Percentiles rank a stretch among this genome's conserved stretches.
phyloP scores from a whole-genome alignment of 2,113 vertebrate species.

The Xiphias gladius region DNA sequence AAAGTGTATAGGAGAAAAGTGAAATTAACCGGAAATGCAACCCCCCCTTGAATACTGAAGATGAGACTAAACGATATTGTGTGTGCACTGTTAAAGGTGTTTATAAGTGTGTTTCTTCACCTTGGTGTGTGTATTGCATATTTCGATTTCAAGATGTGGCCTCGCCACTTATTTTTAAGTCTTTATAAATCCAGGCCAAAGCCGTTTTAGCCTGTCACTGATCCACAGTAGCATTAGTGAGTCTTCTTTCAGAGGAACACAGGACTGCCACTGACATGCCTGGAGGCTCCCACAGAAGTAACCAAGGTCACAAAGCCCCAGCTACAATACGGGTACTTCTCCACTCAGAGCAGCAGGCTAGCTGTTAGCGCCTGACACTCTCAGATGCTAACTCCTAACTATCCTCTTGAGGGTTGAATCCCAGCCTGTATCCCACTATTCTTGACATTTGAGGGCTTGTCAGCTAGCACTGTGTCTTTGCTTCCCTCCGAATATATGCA shows the following conservation, averaged over 20 bases:
- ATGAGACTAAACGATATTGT: neutral
- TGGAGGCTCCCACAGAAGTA: conserved; percentile 62
- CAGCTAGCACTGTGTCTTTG: conserved; percentile 32
- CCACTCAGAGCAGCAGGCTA: conserved; percentile 60
- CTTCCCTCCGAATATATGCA: conserved; percentile 18
- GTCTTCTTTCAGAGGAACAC: conserved; percentile 56
- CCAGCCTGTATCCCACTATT: conserved; percentile 42
- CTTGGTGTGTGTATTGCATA: neutral
- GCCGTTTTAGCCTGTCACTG: conserved; percentile 47
- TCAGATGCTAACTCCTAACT: conserved; percentile 48
- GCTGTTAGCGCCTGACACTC: conserved; percentile 74
- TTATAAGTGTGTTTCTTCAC: neutral
- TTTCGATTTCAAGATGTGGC: conserved; percentile 15
- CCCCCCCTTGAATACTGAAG: neutral
- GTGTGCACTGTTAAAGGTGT: neutral
- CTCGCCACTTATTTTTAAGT: conserved; percentile 18
- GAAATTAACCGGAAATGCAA: neutral
- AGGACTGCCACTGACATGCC: conserved; percentile 61
- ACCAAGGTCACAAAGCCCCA: conserved; percentile 77
- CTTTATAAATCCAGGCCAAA: conserved; percentile 52
- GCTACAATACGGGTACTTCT: conserved; percentile 56
- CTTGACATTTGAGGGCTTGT: conserved; percentile 29
- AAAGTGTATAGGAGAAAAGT: neutral
- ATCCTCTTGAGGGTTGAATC: conserved; percentile 52
- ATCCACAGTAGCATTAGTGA: conserved; percentile 44